A percentile compares a stretch with the other conserved stretches of the same genome.
phyloP scores from a whole-genome alignment of 2,113 vertebrate species.

The Oreochromis tanganicae region DNA sequence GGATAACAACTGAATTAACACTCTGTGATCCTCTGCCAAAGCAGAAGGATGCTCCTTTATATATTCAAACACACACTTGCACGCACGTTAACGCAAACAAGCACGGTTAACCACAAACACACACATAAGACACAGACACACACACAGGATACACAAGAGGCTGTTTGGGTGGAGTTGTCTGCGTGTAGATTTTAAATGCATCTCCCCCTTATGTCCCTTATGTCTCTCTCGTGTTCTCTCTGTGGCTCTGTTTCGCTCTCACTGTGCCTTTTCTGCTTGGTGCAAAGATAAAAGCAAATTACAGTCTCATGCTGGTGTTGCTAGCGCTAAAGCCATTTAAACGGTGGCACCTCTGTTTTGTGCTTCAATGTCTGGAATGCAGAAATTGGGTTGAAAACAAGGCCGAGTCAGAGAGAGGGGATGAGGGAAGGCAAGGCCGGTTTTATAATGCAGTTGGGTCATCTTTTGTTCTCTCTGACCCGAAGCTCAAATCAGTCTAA shows the following conservation, averaged over 20 bases:
- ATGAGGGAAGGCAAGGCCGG: not conserved
- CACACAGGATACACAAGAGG: not conserved
- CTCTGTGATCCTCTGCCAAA: slow-evolving; percentile 63
- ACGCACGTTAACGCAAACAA: not conserved
- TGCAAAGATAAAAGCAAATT: slow-evolving; percentile 28
- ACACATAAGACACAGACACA: not conserved
- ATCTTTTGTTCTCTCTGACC: not conserved
- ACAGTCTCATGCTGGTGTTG: slow-evolving; percentile 6
- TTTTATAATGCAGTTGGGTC: not conserved
- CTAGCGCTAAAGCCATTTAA: slow-evolving; percentile 7
- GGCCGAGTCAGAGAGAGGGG: not conserved
- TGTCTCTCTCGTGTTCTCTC: not conserved
- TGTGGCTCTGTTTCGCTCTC: not conserved
- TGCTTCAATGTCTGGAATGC: not conserved
- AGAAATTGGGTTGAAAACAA: not conserved
- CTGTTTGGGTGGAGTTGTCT: slow-evolving; percentile 22
- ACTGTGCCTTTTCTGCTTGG: not conserved
- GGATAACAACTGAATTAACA: slow-evolving; percentile 70
- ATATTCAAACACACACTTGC: slow-evolving; percentile 40
- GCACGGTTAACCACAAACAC: not conserved
- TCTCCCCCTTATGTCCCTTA: not conserved
- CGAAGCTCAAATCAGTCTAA: not conserved
- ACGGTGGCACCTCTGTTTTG: not conserved
- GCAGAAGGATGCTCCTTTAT: slow-evolving; percentile 57
- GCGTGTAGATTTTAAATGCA: slow-evolving; percentile 21